Evolutionary conservation across 2,113 vertebrate species (phyloP), one percentile per base, ranked within the genome.

Genomic region (Sinocyclocheilus grahami): DNA sequence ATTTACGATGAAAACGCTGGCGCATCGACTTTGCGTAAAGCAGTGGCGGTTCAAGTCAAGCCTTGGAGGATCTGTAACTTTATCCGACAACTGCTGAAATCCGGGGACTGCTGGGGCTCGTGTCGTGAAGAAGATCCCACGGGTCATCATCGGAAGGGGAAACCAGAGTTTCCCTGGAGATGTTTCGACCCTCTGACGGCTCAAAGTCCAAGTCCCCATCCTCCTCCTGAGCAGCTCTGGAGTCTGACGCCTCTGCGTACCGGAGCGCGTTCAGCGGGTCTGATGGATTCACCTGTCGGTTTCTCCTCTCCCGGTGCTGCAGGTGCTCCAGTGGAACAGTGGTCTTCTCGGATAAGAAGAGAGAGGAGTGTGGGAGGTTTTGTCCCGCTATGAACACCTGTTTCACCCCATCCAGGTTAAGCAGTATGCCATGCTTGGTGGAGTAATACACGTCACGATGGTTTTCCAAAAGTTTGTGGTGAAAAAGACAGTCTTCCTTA

Each of bases 401-500:
- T 89, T 96, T 96, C 3, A 93, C 92, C 33, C 95, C 96, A 81
- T 97, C 97, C 89, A 99, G 92, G 91, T 97, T 97, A 86, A 99
- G 92, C n/a, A 98, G 91, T 86, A 97, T 95, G 77, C 92, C 92
- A 80, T 96, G 95, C 86, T 94, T 94, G 33, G 93, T 94, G 11
- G 98, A 99, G 4, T 95, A 96, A 92, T 98, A 99, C 77, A 98
- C 95, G 65, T 98, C 97, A 0, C 96, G 95, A 65, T 97, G 96
- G 5, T 98, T 99, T 80, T 99, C 97, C 92, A 99, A 94, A 0
- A 96, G 96, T 84, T 90, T 94, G 88, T 99, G 98, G 80, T 94
- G 93, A 89, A 95, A 95, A 62, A 95, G 89, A 51, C 98, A 99
- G 90, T 96, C 96, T 4, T 98, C 97, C 1, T 93, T 93, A 65